These are phyloP conservation scores for Chiridota heheva DNA, from an alignment of 35 echinoderm and acorn worm species.

Conservation along the genomic window DNA sequence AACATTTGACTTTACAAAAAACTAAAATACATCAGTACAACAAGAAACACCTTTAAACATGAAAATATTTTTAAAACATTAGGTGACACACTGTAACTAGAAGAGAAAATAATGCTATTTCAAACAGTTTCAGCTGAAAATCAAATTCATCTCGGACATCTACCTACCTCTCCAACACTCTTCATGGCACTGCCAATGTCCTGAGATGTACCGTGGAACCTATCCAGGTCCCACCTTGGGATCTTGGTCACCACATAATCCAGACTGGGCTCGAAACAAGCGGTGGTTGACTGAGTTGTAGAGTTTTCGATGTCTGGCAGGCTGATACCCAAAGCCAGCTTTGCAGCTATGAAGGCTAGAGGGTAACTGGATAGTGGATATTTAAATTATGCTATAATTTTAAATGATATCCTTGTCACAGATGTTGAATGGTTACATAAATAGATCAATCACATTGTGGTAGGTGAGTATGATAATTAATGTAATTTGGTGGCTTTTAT, in stretches of 20 bases:
- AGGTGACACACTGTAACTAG: no score
- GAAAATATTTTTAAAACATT: no score
- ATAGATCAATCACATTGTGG: neutral
- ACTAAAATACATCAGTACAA: no score
- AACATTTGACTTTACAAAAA: no score
- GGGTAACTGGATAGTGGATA: constrained; percentile 77
- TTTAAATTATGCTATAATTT: no score
- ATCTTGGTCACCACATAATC: constrained; percentile 99
- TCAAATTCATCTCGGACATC: no score
- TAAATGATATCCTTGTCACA: neutral
- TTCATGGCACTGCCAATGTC: constrained; percentile 97
- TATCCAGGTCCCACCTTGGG: constrained; percentile 97
- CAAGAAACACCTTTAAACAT: no score
- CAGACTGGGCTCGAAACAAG: constrained; percentile 96
- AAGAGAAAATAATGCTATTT: no score
- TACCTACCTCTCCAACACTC: constrained; percentile 95
- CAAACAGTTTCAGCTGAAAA: no score
- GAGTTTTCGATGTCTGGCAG: constrained; percentile 92
- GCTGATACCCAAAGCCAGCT: constrained; percentile 80
- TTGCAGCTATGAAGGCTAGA: constrained; percentile 95
- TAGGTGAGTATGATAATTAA: neutral
- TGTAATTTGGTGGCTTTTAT: neutral
- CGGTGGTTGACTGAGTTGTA: constrained; percentile 91
- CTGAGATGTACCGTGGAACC: constrained; percentile 89
- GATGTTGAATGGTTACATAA: no score